Percentiles rank a stretch among this genome's conserved stretches.
Conservation (phyloP, 2,797 vertebrate species). For the Crypturellus tataupa region DNA sequence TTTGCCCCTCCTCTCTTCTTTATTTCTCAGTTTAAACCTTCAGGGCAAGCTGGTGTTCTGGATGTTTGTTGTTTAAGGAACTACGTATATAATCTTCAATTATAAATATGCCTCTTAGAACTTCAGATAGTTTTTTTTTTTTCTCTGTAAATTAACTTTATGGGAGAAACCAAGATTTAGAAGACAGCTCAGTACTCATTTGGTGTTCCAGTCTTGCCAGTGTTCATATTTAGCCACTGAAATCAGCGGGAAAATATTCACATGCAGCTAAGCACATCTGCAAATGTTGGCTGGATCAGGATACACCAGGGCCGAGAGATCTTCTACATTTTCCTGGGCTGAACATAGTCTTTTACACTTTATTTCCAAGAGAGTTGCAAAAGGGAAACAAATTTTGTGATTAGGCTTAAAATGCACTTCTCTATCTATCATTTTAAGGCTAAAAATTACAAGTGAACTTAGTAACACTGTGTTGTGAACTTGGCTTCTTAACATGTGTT, state of each 20-base stretch:
- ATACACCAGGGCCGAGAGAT: neutral
- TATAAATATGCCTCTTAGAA: neutral
- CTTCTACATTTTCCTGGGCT: neutral
- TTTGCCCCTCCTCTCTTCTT: neutral
- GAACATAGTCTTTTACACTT: neutral
- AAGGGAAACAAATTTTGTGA: slow-evolving; percentile 51
- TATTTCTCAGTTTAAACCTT: neutral
- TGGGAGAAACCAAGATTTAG: neutral
- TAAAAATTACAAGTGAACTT: slow-evolving; percentile 57
- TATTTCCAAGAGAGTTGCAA: slow-evolving; percentile 13
- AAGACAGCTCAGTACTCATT: neutral
- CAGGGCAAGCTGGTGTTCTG: neutral
- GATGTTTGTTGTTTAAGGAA: neutral
- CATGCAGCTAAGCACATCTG: neutral
- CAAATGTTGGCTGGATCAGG: neutral
- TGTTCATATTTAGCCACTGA: neutral
- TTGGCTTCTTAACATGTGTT: slow-evolving; percentile 53
- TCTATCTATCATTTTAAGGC: slow-evolving; percentile 66
- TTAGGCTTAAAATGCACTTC: slow-evolving; percentile 63
- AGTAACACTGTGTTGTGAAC: slow-evolving; percentile 49
- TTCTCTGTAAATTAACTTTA: neutral
- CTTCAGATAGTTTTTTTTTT: neutral
- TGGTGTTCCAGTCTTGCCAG: neutral
- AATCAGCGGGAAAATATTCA: neutral
- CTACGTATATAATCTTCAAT: neutral